Evolutionary conservation across 2,888 invertebrate genomes (phyloP).

Genomic region (Calliopum simillimum): DNA sequence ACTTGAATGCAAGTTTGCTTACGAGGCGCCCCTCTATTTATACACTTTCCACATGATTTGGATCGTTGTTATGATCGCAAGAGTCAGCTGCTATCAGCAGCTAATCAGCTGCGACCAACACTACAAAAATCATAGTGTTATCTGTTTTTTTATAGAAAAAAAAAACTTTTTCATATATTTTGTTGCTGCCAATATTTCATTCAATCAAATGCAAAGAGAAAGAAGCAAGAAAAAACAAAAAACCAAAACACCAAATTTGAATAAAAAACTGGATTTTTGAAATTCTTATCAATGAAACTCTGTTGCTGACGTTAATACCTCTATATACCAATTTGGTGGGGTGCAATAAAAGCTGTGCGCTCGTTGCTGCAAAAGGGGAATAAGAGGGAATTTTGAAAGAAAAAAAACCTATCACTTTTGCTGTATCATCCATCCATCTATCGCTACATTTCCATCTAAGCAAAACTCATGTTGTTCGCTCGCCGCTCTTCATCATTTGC

Average conservation of each 20-base stretch:
- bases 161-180: neutral
- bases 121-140: conserved; percentile 1
- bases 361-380: too few species aligned
- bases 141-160: neutral
- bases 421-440: too few species aligned
- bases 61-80: neutral
- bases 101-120: conserved; percentile 21
- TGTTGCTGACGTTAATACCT: neutral
- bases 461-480: too few species aligned
- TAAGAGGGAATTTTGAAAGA: too few species aligned
- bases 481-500: too few species aligned
- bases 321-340: neutral
- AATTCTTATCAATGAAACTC: conserved; percentile 24
- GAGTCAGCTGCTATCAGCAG: neutral
- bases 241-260: neutral
- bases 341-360: too few species aligned
- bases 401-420: too few species aligned
- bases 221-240: neutral
- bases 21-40: conserved; percentile 48
- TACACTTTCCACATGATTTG: conserved; percentile 44
- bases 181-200: neutral
- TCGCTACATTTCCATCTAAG: too few species aligned
- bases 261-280: neutral
- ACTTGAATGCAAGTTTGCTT: conserved; percentile 51
- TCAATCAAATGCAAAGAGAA: neutral